These are phyloP conservation scores for Acinonyx jubatus DNA, from an alignment of 2,113 vertebrate genomes.

Conservation along the genomic window DNA sequence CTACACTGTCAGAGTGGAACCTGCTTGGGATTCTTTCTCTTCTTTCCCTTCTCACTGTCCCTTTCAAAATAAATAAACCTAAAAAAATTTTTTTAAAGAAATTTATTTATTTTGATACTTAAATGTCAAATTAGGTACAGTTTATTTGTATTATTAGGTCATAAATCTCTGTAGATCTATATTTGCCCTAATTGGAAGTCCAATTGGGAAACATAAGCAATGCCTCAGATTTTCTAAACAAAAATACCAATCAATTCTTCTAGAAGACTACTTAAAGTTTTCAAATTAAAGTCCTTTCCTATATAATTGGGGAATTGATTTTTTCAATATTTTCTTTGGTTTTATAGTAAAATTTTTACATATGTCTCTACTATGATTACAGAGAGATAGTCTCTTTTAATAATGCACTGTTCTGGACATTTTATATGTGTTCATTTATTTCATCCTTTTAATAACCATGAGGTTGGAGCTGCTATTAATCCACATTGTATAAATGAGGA, in stretches of 20 bases:
- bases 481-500: conserved; percentile 22
- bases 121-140: neutral
- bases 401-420: neutral
- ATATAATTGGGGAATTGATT: conserved; percentile 52
- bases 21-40: no score
- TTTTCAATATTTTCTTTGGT: conserved; percentile 72
- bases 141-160: conserved; percentile 9
- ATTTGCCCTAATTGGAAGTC: neutral
- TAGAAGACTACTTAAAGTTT: neutral
- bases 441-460: neutral
- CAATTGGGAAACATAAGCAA: neutral
- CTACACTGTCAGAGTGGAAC: no score
- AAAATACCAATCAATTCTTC: neutral
- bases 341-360: conserved; percentile 70
- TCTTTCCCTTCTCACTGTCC: no score
- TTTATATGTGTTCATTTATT: neutral
- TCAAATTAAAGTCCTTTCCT: neutral
- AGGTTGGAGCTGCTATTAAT: neutral
- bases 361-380: neutral
- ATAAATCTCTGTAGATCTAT: neutral
- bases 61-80: no score
- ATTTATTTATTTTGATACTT: neutral
- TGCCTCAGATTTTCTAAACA: conserved; percentile 28
- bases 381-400: conserved; percentile 40
- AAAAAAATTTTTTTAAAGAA: neutral